Evolutionary conservation across 2,797 vertebrate species (phyloP), one percentile per base, ranked within the genome.

Genomic region (Crypturellus tataupa): DNA sequence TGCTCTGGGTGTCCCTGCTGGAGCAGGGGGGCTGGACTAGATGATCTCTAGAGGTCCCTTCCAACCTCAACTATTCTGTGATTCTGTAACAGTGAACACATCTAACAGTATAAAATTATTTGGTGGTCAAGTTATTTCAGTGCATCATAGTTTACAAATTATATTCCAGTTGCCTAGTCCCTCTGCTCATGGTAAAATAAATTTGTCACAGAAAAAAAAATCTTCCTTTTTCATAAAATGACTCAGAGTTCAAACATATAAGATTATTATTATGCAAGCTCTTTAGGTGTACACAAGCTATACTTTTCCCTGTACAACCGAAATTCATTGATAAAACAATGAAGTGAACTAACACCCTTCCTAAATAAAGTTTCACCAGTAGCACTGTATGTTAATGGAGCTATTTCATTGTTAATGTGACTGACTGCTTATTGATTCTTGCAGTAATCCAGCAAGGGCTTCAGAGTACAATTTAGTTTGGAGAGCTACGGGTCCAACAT

Each of bases 331-430:
- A 98, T 98, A 98, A 98, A 98, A 97, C 97, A 97, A 97, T 97
- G 97, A 98, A 98, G 96, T 97, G 97, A 97, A 97, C 97, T 97
- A 98, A 96, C 97, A 97, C 97, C 97, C 97, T 97, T 97, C 97
- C 98, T 98, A 98, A 98, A 98, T 98, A 98, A 98, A 98, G 97
- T 98, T 98, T 97, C 97, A 97, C 95, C 97, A 96, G 95, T 98
- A 98, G 96, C 96, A 96, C 96, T 97, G 85, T 98, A 98, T 98
- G 98, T 98, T 99, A 99, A 98, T 98, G 98, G 98, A 98, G 98
- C 98, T 98, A 98, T 98, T 99, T 98, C 98, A 98, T 98, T 98
- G 98, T 98, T 98, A 98, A 98, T 97, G 97, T 98, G 98, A 98
- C 98, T 98, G 98, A 98, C 98, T 98, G 97, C 96, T 97, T 98